phyloP scores from a whole-genome alignment of 2,797 vertebrate species.

The Babyrousa celebensis region DNA sequence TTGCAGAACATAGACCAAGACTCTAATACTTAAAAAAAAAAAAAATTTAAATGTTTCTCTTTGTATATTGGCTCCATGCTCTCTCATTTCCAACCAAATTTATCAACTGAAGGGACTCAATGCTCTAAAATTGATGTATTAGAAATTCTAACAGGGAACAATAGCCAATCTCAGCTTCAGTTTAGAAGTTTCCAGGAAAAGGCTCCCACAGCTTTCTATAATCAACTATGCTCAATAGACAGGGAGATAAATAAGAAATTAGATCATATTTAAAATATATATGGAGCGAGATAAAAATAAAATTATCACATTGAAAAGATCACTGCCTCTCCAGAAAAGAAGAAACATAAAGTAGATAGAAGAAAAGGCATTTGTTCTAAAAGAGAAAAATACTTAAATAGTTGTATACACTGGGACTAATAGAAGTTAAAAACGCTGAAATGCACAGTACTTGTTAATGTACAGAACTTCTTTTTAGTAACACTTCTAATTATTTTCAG shows the following conservation, averaged over 20 bases:
- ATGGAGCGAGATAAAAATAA: neutral
- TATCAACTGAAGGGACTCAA: neutral
- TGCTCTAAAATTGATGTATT: neutral
- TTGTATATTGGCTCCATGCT: neutral
- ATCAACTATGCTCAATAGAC: neutral
- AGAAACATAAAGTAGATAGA: neutral
- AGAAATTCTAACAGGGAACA: neutral
- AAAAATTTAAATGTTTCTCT: neutral
- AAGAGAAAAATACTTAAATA: neutral
- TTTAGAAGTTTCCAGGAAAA: neutral
- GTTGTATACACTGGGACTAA: accelerated
- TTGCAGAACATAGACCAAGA: neutral
- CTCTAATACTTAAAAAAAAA: neutral
- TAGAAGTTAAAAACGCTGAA: neutral
- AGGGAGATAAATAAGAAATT: neutral
- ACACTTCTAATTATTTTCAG: neutral
- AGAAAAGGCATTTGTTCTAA: neutral
- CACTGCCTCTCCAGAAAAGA: neutral
- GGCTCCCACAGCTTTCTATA: neutral
- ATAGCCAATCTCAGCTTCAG: neutral
- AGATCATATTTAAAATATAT: neutral
- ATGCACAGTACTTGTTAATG: neutral
- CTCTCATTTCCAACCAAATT: neutral
- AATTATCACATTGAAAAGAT: neutral
- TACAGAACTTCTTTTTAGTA: neutral